Percentiles rank a stretch among this genome's conserved stretches.
Evolutionary conservation across 2,888 invertebrate species (phyloP).

Genomic region (Gerris lacustris): DNA sequence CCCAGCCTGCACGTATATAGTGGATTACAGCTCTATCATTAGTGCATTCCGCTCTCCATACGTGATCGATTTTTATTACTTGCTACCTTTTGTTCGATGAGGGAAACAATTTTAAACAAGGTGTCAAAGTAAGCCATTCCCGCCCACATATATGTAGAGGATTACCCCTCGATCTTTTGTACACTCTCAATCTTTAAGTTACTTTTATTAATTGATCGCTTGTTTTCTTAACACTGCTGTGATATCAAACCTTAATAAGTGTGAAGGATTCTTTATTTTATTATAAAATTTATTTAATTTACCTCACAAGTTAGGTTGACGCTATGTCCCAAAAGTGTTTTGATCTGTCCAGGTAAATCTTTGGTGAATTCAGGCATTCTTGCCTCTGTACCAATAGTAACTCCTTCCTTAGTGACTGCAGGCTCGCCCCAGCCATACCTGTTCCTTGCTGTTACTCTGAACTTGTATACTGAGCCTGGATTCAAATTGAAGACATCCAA

Average conservation of each 20-base stretch:
- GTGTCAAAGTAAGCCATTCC: too few relatives aligned
- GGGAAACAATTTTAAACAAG: too few relatives aligned
- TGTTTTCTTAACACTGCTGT: too few relatives aligned
- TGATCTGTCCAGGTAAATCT: constrained; percentile 63
- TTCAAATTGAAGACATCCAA: constrained; percentile 75
- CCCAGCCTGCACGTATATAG: too few relatives aligned
- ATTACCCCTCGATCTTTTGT: too few relatives aligned
- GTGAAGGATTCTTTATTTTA: not conserved
- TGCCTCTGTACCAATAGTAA: constrained; percentile 45
- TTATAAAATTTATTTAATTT: constrained; percentile 32
- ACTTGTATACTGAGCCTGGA: constrained; percentile 68
- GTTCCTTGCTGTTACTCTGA: constrained; percentile 76
- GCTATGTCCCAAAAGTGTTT: constrained; percentile 55
- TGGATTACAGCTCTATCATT: too few relatives aligned
- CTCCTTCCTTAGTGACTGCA: constrained; percentile 50
- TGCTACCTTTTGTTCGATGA: too few relatives aligned
- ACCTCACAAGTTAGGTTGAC: constrained; percentile 61
- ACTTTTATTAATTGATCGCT: too few relatives aligned
- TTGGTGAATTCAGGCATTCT: constrained; percentile 58
- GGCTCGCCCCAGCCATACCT: constrained; percentile 82
- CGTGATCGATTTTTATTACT: too few relatives aligned
- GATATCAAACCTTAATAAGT: not conserved
- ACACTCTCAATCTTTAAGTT: too few relatives aligned
- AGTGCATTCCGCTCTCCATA: too few relatives aligned
- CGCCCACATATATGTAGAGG: too few relatives aligned